Evolutionary conservation across 2,113 vertebrate species (phyloP).

Genomic region (Mixornis gularis): DNA sequence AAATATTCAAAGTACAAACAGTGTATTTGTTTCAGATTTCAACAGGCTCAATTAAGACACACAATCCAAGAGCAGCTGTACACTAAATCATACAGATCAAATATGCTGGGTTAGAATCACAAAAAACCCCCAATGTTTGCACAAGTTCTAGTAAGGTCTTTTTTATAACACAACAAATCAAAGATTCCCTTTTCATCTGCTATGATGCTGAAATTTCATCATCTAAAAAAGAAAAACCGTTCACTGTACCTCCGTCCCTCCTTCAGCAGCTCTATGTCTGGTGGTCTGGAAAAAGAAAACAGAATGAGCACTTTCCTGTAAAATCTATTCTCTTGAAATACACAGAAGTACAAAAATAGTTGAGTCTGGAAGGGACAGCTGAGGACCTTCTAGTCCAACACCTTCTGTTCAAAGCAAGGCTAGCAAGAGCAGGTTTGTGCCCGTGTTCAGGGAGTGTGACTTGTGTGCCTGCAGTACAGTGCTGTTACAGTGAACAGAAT

Average conservation of each 20-base stretch:
- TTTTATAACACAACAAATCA: constrained; percentile 43
- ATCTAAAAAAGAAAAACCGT: not conserved
- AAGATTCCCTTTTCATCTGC: constrained; percentile 41
- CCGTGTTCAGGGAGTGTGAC: rapidly evolving
- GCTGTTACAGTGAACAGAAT: not conserved
- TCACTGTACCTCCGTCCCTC: constrained; percentile 79
- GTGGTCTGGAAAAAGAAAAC: constrained; percentile 69
- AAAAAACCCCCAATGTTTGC: constrained; percentile 27
- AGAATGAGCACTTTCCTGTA: not conserved
- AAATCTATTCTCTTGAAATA: not conserved
- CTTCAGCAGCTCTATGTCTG: constrained; percentile 81
- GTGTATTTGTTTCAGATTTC: constrained; percentile 81
- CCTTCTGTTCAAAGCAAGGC: not conserved
- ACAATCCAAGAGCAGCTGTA: constrained; percentile 68
- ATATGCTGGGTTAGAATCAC: constrained; percentile 54
- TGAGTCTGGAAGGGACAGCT: not conserved
- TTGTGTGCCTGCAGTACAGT: rapidly evolving
- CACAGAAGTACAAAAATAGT: not conserved
- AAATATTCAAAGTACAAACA: constrained; percentile 58
- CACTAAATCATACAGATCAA: constrained; percentile 76
- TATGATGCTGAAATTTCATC: not conserved
- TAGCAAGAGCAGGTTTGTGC: not conserved
- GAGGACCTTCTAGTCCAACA: not conserved
- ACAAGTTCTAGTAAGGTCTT: constrained; percentile 15
- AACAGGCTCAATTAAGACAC: constrained; percentile 79